phyloP scores from a whole-genome alignment of 2,113 vertebrate genomes.

The Acanthochromis polyacanthus region DNA sequence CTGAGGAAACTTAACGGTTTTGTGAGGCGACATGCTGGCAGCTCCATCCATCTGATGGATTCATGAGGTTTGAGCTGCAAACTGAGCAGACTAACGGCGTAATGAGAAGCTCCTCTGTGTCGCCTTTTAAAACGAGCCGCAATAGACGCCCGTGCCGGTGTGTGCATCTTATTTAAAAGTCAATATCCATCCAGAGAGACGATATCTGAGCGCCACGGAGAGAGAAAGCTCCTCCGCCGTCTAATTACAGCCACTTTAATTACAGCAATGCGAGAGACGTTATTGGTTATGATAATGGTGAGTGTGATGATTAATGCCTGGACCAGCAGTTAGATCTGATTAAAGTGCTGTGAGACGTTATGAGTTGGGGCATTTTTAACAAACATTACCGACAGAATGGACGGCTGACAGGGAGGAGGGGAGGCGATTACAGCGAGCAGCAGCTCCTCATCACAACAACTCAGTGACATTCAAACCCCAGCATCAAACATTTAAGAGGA shows the following conservation, averaged over 20 bases:
- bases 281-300: conserved; percentile 58
- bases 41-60: conserved; percentile 45
- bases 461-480: neutral
- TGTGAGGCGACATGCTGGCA: conserved; percentile 33
- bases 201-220: neutral
- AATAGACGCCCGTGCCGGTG: conserved; percentile 4
- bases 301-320: conserved; percentile 47
- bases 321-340: conserved; percentile 50
- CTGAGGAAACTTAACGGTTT: conserved; percentile 37
- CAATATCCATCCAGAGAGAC: conserved; percentile 39
- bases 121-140: conserved; percentile 28
- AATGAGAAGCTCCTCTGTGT: neutral
- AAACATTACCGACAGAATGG: conserved; percentile 36
- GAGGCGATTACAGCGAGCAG: conserved; percentile 3
- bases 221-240: conserved; percentile 7
- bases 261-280: conserved; percentile 39
- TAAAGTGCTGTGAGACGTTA: conserved; percentile 36
- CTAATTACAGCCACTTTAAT: conserved; percentile 68
- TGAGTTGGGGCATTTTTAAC: conserved; percentile 9
- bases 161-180: conserved; percentile 40
- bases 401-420: conserved; percentile 12
- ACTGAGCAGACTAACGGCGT: neutral
- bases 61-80: neutral
- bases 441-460: conserved; percentile 3
- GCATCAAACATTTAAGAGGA: neutral